Evolutionary conservation across 2,797 vertebrate species (phyloP).

Genomic region (Todus mexicanus): DNA sequence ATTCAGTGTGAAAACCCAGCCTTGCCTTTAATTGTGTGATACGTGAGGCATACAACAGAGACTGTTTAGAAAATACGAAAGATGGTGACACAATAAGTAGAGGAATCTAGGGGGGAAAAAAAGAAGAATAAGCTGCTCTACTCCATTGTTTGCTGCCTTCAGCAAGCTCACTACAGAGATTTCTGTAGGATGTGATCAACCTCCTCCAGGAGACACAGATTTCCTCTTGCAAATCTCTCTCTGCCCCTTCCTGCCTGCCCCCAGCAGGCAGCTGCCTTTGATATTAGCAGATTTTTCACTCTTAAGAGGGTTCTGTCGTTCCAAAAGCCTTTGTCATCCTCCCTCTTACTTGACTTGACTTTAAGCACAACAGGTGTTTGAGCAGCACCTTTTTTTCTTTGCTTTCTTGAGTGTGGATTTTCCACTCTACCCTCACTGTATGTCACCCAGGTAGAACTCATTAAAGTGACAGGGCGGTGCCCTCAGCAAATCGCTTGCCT

Average conservation of each 20-base stretch:
- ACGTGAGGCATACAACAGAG: not conserved
- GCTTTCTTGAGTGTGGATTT: not conserved
- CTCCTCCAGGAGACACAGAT: not conserved
- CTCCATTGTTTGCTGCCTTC: not conserved
- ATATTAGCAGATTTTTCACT: not conserved
- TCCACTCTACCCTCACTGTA: not conserved
- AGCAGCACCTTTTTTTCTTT: not conserved
- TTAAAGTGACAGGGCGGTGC: not conserved
- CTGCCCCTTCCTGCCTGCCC: not conserved
- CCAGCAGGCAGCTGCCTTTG: not conserved
- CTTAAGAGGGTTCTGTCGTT: not conserved
- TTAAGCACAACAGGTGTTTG: not conserved
- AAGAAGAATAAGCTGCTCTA: not conserved
- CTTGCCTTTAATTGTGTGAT: not conserved
- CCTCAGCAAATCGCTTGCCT: not conserved
- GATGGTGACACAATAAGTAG: not conserved
- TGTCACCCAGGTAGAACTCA: not conserved
- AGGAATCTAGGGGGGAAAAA: not conserved
- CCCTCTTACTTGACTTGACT: not conserved
- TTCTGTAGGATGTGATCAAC: not conserved
- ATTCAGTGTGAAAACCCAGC: not conserved
- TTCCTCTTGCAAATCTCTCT: not conserved
- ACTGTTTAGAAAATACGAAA: not conserved
- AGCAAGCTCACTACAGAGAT: not conserved
- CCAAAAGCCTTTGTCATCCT: not conserved